Evolutionary conservation across 2,888 invertebrate genomes (phyloP), one percentile per base, ranked within the genome.

Genomic region (Apotomis capreana): DNA sequence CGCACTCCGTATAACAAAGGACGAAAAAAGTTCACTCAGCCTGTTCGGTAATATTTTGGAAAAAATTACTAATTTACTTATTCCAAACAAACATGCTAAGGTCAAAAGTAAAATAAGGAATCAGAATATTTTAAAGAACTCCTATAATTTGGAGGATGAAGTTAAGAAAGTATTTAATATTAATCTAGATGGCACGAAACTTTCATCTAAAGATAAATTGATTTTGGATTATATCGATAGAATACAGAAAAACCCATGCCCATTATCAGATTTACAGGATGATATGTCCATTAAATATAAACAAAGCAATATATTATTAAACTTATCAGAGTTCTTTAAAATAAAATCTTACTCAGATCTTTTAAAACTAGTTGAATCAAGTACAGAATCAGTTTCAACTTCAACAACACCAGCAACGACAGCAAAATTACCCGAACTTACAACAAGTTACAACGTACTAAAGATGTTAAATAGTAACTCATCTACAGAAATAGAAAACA

Each of bases 261-360:
- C 88, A 5, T 74, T 68, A 0, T 82, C 81, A 8, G 79, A 79
- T 51, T 74, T 80, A 13, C 74, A 78, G 5, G 74, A 79, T 51
- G 52, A 74, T 26, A 78, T 76, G 44, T 46, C 75, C 9, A 52
- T 77, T n/a, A 76, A 83, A n/a, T 81, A 78, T 62, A 67, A 87
- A 46, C 84, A 89, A 83, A 87, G 90, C 2, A 84, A 87, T 71
- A 87, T 90, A 75, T 78, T 91, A 64, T 79, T 89, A 3, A 90
- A 89, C 76, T 78, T 93, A 52, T 88, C 89, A 0, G 89, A 93
- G 68, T 89, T 91, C 75, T 87, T 90, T 5, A 91, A 89, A 80
- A 85, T 90, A 3, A 90, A 89, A 76, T 89, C 91, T 0, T 83
- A 88, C 51, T 76, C 84, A n/a, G 91, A 91, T 76, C 82, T 92